A percentile compares a stretch with the other conserved stretches of the same genome.
Conservation (phyloP, 2,113 vertebrate genomes). For the Ciconia maguari region DNA sequence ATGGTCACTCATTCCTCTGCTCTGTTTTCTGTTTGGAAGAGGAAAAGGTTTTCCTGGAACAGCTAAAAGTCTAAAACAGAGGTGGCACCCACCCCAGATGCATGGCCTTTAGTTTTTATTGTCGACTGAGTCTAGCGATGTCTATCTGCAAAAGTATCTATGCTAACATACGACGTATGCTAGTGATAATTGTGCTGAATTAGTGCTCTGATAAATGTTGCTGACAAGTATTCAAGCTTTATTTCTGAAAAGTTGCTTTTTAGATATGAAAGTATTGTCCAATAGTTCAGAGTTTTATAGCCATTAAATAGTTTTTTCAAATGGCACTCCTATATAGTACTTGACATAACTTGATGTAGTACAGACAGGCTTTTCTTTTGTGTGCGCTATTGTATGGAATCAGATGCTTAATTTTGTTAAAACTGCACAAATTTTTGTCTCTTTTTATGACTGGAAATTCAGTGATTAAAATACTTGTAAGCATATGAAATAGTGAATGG, state of each 20-base stretch:
- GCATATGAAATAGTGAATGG: background rate
- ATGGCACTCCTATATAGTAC: background rate
- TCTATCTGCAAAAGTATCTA: background rate
- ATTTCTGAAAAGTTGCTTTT: background rate
- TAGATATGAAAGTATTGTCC: background rate
- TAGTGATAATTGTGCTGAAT: background rate
- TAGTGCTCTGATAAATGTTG: background rate
- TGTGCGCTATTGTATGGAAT: background rate
- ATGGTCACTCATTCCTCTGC: background rate
- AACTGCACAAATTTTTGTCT: background rate
- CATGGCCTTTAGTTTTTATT: fast-evolving
- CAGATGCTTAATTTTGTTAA: background rate
- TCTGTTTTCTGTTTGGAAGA: background rate
- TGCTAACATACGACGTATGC: background rate
- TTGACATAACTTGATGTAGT: background rate
- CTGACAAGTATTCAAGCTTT: background rate
- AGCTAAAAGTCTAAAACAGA: background rate
- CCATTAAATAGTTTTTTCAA: background rate
- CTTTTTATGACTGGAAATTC: background rate
- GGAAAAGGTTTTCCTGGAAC: background rate
- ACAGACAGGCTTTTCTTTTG: background rate
- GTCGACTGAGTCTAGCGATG: background rate
- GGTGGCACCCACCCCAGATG: background rate
- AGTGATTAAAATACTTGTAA: background rate
- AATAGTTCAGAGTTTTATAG: background rate